Percentiles rank a stretch among this genome's conserved stretches.
Evolutionary conservation across 1,140 invertebrate genomes (phyloP).

Genomic region (fruit fly (Drosophila melanogaster)): Release_6_plus_ISO1_MT NC_004354.4:1723001-1723500

Average conservation of each 20-base stretch:
- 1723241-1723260: constrained; percentile 1
- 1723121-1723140: constrained; percentile 25
- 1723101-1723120: constrained; percentile 45
- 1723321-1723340: background rate
- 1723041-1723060: background rate
- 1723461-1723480: no score
- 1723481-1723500: background rate
- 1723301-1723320: background rate
- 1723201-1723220: constrained; percentile 53
- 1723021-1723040: background rate
- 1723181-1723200: constrained; percentile 6
- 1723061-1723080: constrained; percentile 26
- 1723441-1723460: background rate
- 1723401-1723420: background rate
- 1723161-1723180: background rate
- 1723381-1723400: background rate
- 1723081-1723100: constrained; percentile 42
- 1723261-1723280: background rate
- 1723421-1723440: background rate
- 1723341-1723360: background rate
- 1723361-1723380: background rate
- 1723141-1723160: constrained; percentile 11
- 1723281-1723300: background rate
- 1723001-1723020: background rate
- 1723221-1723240: constrained; percentile 45